Percentiles rank a stretch among this genome's conserved stretches.
Evolutionary conservation across 2,113 vertebrate genomes (phyloP).

Genomic region (Prionailurus viverrinus): DNA sequence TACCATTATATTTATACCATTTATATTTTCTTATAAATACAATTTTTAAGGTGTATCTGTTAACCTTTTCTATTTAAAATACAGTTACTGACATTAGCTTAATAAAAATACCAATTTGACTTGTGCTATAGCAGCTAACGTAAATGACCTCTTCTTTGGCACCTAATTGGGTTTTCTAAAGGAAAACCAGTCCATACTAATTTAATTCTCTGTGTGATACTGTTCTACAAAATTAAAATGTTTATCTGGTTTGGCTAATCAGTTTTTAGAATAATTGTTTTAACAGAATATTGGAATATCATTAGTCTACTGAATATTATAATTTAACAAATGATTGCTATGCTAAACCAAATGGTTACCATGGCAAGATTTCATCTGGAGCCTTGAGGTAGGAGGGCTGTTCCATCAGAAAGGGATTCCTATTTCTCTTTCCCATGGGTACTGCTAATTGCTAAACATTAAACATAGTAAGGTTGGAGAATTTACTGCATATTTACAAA

Average conservation of each 20-base stretch:
- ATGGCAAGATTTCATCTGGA: slow-evolving; percentile 33
- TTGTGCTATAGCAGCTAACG: slow-evolving; percentile 7
- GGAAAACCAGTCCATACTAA: slow-evolving; percentile 32
- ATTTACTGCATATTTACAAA: slow-evolving; percentile 8
- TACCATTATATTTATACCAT: background rate
- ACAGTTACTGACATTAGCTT: slow-evolving; percentile 40
- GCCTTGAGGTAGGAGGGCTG: background rate
- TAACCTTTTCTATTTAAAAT: slow-evolving; percentile 31
- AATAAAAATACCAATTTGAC: slow-evolving; percentile 48
- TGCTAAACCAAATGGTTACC: slow-evolving; percentile 41
- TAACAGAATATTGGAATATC: slow-evolving; percentile 18
- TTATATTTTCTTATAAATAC: background rate
- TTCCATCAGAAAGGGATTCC: background rate
- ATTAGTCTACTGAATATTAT: slow-evolving; percentile 33
- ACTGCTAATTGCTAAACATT: background rate
- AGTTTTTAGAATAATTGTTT: slow-evolving; percentile 58
- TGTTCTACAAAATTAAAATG: slow-evolving; percentile 39
- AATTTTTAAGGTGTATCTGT: background rate
- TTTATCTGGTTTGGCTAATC: slow-evolving; percentile 49
- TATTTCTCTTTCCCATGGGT: background rate
- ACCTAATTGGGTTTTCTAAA: slow-evolving; percentile 50
- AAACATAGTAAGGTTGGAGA: background rate
- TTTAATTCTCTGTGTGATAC: background rate
- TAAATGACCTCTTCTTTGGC: slow-evolving; percentile 39
- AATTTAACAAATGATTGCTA: slow-evolving; percentile 59